A percentile compares a stretch with the other conserved stretches of the same genome.
phyloP scores from a whole-genome alignment of 2,797 vertebrate species.

The Paedocypris micromegethes region DNA sequence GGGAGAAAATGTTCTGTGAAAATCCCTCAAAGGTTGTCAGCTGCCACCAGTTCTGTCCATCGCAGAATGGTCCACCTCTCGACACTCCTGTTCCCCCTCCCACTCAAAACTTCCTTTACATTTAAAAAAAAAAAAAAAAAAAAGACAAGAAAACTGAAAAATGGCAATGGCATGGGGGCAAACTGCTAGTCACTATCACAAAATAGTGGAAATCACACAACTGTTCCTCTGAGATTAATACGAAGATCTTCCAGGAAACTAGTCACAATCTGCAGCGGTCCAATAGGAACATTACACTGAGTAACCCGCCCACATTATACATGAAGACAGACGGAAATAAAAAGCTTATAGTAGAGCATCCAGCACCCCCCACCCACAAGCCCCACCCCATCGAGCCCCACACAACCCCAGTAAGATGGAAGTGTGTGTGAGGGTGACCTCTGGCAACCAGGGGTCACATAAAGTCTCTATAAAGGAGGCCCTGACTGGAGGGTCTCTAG shows the following conservation, averaged over 20 bases:
- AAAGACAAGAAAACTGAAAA: conserved; percentile 25
- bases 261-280: conserved; percentile 47
- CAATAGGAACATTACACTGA: conserved; percentile 44
- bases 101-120: conserved; percentile 26
- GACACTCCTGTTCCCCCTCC: conserved; percentile 28
- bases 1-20: conserved; percentile 27
- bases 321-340: conserved; percentile 48
- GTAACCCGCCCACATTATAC: conserved; percentile 42
- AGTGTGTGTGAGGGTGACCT: conserved; percentile 46
- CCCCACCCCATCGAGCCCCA: conserved; percentile 39
- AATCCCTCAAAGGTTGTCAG: conserved; percentile 45
- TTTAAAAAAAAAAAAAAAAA: conserved; percentile 21
- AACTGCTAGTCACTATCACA: conserved; percentile 49
- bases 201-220: conserved; percentile 49
- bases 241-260: conserved; percentile 44
- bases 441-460: conserved; percentile 46
- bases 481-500: conserved; percentile 59
- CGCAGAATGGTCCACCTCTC: conserved; percentile 43
- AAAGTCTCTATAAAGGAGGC: conserved; percentile 51
- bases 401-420: conserved; percentile 44
- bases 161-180: conserved; percentile 36
- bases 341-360: conserved; percentile 50
- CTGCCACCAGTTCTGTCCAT: conserved; percentile 47
- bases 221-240: conserved; percentile 47
- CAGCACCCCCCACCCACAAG: conserved; percentile 37